Evolutionary conservation across 2,888 invertebrate species (phyloP), one percentile per base, ranked within the genome.

Genomic region (Parthenolecanium corni): DNA sequence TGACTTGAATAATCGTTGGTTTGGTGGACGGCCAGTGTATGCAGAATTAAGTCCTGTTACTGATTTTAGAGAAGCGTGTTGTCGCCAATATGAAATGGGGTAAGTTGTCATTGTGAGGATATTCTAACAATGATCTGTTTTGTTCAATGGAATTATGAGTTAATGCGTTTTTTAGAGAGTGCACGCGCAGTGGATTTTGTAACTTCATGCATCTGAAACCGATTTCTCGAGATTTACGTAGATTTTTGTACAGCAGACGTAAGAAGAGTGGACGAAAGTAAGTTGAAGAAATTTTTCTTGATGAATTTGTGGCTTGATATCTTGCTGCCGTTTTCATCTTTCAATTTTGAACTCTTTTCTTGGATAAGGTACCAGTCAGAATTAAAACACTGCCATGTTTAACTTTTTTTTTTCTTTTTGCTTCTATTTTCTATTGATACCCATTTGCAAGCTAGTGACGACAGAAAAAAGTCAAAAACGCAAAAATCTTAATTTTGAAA

Each of bases 171-270:
- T 64, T 36, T 72, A 83, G 82, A 1, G 97, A 96, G 76, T 98
- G 98, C 74, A 96, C 95, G 0, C 82, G 97, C 64, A 95, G 95
- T 70, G 98, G 97, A 40, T 99, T 99, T 77, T 98, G 98, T 76
- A 99, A 99, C 78, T 99, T 98, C 77, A 99, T 99, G 98, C 98
- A 98, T 73, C 79, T 98, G 74, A 98, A 98, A 73, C 97, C 97
- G 12, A 97, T 98, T 70, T 96, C 96, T 0, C 80, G 95, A 66
- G 95, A 96, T 73, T 76, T 97, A 64, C 80, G 95, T 67, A 83
- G 94, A 76, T 90, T 80, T 70, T 71, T 81, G 44, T 78, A 77
- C 70, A 75, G 76, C 44, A 71, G 76, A 12, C 71, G 72, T 52
- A 67, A 72, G 65, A 68, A 70, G 66, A 69, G 71, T 24, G 67